Base-by-base conservation (phyloP, 2,113 vertebrate species). In the Pogonocichla stellata region DNA sequence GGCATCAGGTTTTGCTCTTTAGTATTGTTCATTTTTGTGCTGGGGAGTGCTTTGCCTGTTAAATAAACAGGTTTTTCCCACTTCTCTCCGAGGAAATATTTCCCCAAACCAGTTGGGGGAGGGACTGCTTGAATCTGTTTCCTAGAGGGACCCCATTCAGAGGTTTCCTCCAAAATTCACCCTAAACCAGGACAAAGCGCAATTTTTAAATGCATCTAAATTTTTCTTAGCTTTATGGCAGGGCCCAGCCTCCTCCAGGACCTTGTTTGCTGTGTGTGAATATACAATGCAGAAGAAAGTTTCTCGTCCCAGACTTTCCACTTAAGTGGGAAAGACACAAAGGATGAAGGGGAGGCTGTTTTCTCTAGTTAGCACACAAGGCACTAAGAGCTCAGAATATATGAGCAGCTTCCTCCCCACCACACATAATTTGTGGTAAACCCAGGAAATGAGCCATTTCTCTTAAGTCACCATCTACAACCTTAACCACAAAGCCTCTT, bases 381-480 rank as follows among this genome's bases (percentile, higher is more conserved):
- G 42, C 67, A 86, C 18, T 77, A 23, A 83, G 85, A 62, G 11
- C 51, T 90, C 54, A 23, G 75, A 62, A 34, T 42, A 29, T 12
- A 22, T 7, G 16, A 86, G 34, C 50, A 70, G 38, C 67, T 88
- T 58, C 58, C 20, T 85, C 34, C 24, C 5, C 19, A 75, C 53
- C 58, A 54, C 50, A 72, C 28, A 50, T 18, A 42, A 22, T 79
- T 87, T 91, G 83, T 74, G 73, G 78, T 50, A 65, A 93, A 78
- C 72, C 31, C 50, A 69, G 66, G 70, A 89, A 91, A 79, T 18
- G 20, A 69, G 17, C 12, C 12, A 18, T 77, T 80, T 74, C 33
- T 90, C 48, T 53, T 17, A 40, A 86, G 45, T 85, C 58, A 42
- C 36, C 33, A 57, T 56, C 65, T 72, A 38, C 64, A 78, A 24